These are phyloP conservation scores for Colletes gigas DNA, from an alignment of 1,140 invertebrate species.

Conservation along the genomic window DNA sequence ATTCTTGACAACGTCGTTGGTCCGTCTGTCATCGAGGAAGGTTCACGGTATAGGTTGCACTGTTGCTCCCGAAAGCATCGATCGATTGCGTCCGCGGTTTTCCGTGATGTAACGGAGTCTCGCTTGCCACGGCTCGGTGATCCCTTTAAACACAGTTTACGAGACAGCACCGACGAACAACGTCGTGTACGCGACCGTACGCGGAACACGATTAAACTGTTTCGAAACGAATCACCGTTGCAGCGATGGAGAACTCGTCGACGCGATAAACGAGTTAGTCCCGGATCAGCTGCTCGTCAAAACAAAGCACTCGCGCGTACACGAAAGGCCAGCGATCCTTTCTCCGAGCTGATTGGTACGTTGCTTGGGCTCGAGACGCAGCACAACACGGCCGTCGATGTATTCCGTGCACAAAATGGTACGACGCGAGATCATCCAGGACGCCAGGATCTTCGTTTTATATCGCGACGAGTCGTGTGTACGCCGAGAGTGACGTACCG, in stretches of 20 bases:
- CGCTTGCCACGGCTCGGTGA: constrained; percentile 6
- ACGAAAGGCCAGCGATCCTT: constrained; percentile 26
- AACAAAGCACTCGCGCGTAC: constrained; percentile 74
- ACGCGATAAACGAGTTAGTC: constrained; percentile 46
- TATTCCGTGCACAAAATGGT: constrained; percentile 4
- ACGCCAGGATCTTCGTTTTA: constrained; percentile 10
- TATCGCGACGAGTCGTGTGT: not conserved
- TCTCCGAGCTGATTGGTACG: constrained; percentile 1
- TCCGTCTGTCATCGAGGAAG: constrained; percentile 9
- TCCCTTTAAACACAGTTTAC: constrained; percentile 8
- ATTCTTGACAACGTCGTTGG: constrained; percentile 9
- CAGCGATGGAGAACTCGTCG: constrained; percentile 37
- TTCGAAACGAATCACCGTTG: constrained; percentile 2
- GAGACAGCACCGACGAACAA: not conserved
- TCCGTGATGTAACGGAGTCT: constrained; percentile 33
- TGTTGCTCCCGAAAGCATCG: constrained; percentile 27
- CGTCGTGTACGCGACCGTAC: not conserved
- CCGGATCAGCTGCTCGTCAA: constrained; percentile 77
- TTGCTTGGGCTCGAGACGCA: not conserved
- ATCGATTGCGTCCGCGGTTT: constrained; percentile 19
- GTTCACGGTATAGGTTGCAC: not conserved
- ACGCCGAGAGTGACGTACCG: constrained; percentile 48
- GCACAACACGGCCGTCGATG: not conserved
- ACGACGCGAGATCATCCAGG: constrained; percentile 4
- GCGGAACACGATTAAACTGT: not conserved